Evolutionary conservation across 2,888 invertebrate genomes (phyloP).

Genomic region (Theristus sp.): DNA sequence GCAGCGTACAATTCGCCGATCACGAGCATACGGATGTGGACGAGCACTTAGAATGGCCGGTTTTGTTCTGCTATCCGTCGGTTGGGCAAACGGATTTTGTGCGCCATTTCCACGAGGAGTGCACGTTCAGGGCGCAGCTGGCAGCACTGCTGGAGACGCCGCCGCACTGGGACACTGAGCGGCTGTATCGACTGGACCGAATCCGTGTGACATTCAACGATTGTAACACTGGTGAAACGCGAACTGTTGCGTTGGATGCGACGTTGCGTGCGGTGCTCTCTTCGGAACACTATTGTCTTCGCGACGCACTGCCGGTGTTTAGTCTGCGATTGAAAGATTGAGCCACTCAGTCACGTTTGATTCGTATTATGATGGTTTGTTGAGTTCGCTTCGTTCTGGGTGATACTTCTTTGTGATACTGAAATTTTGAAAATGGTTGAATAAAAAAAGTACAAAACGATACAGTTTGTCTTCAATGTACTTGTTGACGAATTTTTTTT

Average conservation of each 20-base stretch:
- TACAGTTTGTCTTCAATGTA: no score
- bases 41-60: no score
- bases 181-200: constrained; percentile 38
- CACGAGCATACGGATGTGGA: no score
- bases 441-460: no score
- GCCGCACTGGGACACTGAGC: constrained; percentile 50
- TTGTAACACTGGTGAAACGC: background rate
- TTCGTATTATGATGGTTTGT: no score
- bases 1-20: background rate
- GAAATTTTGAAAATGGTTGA: no score
- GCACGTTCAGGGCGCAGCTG: constrained; percentile 40
- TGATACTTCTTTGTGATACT: no score
- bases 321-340: background rate
- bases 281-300: background rate
- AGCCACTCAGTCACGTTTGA: no score
- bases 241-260: background rate
- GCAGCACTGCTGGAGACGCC: constrained; percentile 44
- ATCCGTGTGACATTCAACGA: background rate
- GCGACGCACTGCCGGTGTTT: background rate
- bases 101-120: constrained; percentile 43
- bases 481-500: background rate
- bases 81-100: constrained; percentile 60
- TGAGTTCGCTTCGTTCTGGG: no score
- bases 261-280: background rate
- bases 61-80: constrained; percentile 1